Evolutionary conservation across 2,113 vertebrate species (phyloP).

Genomic region (Rhinoptilus africanus): DNA sequence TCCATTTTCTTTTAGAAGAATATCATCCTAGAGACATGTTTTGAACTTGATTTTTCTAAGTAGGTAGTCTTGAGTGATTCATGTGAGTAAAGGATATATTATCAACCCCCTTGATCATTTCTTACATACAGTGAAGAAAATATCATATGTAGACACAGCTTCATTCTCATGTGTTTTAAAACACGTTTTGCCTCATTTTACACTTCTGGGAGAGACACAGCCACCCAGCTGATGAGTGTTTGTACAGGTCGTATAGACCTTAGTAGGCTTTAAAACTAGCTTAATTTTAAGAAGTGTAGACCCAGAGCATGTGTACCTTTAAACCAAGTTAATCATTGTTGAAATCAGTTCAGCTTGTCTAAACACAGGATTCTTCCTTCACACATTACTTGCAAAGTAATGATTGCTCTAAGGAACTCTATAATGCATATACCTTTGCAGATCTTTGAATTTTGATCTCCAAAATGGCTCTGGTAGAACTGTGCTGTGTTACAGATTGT

Average conservation of each 20-base stretch:
- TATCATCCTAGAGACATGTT: not conserved
- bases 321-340: not conserved
- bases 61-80: not conserved
- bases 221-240: not conserved
- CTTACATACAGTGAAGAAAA: not conserved
- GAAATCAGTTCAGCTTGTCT: not conserved
- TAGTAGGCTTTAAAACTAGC: not conserved
- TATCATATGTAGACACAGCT: not conserved
- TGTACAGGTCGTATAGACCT: not conserved
- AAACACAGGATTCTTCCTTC: not conserved
- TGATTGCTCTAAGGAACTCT: not conserved
- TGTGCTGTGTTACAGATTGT: not conserved
- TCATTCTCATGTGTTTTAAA: accelerated
- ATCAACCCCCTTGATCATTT: not conserved
- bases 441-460: not conserved
- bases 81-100: not conserved
- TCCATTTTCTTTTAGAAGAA: not conserved
- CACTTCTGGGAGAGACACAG: not conserved
- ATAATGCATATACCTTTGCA: not conserved
- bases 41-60: not conserved
- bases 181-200: not conserved
- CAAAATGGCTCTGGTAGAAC: not conserved
- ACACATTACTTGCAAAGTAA: not conserved
- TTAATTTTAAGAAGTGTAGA: not conserved
- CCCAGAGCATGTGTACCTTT: not conserved